Base-by-base conservation (phyloP, 2,888 invertebrate species). In the Pemphredon lugubris region DNA sequence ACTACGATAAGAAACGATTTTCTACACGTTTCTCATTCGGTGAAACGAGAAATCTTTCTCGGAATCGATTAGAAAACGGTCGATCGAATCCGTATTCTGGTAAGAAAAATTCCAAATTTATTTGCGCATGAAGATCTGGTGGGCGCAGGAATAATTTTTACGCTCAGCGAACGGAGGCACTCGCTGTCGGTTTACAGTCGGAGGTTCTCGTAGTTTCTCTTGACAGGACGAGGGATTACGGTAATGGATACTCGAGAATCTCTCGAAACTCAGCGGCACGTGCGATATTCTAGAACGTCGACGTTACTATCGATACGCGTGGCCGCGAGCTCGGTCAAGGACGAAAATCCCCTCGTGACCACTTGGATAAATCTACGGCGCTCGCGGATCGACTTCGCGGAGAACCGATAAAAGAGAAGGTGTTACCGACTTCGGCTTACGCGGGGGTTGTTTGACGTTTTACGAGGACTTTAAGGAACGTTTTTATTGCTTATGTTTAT, bases 291-390 rank as follows among this genome's bases (percentile, higher is more conserved):
- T 11, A 6, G 14, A 5, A 20, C 20, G 47, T 70, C 65, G 65
- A 54, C 58, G 42, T 57, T 18, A 54, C 45, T 63, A 32, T 60
- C 63, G 67, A 68, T 67, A 57, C 48, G 37, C 23, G 50, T 23
- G 34, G 23, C 39, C 42, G 44, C 30, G 55, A 37, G 63, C 55
- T 51, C 45, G 71, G 54, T 59, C 71, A 72, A 75, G 71, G 63
- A 40, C 67, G 51, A 75, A 69, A 75, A 61, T 66, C 59, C 57
- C 50, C 50, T 7, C 21, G 32, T 21, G 57, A n/a, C n/a, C 20
- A 50, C 14, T 39, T 18, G 40, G 39, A 57, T 57, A 60, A 72
- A 63, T 58, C 57, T 32, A 55, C 13, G 21, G n/a, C 9, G 6
- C 23, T 53, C 48, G 32, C 20, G 18, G 21, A 11, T 11, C 26